phyloP scores from a whole-genome alignment of 2,113 vertebrate genomes.

The Nothocercus nigrocapillus region DNA sequence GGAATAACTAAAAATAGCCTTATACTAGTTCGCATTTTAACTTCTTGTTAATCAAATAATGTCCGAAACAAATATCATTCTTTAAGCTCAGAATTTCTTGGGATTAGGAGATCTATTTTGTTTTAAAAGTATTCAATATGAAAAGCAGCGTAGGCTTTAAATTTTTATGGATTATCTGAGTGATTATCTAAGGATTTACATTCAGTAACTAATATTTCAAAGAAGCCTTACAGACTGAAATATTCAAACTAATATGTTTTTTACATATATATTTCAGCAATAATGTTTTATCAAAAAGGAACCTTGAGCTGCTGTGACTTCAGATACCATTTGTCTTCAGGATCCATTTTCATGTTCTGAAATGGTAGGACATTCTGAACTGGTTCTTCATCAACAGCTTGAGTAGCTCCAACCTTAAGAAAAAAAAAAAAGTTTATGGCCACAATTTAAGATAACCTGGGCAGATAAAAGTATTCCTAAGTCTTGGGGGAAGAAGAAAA shows the following conservation, averaged over 20 bases:
- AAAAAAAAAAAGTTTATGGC: not conserved
- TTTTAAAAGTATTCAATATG: not conserved
- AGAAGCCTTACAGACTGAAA: not conserved
- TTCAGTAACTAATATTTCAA: not conserved
- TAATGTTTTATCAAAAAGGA: not conserved
- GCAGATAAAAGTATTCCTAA: not conserved
- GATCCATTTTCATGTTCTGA: slow-evolving; percentile 40
- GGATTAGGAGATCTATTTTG: not conserved
- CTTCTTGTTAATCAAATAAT: not conserved
- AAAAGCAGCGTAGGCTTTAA: not conserved
- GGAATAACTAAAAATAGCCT: not conserved
- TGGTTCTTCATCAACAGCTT: not conserved
- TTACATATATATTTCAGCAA: not conserved
- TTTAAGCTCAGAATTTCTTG: not conserved
- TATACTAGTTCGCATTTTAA: fast-evolving
- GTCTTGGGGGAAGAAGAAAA: not conserved
- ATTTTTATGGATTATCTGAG: not conserved
- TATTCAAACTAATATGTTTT: not conserved
- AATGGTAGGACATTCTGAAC: not conserved
- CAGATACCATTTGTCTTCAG: slow-evolving; percentile 73
- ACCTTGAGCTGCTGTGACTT: slow-evolving; percentile 81
- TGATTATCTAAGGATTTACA: not conserved
- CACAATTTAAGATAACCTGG: not conserved
- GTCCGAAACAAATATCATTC: not conserved
- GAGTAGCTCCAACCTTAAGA: slow-evolving; percentile 49